Evolutionary conservation across 92 coral and sea anemone species (phyloP).

Genomic region (Nematostella vectensis): DNA sequence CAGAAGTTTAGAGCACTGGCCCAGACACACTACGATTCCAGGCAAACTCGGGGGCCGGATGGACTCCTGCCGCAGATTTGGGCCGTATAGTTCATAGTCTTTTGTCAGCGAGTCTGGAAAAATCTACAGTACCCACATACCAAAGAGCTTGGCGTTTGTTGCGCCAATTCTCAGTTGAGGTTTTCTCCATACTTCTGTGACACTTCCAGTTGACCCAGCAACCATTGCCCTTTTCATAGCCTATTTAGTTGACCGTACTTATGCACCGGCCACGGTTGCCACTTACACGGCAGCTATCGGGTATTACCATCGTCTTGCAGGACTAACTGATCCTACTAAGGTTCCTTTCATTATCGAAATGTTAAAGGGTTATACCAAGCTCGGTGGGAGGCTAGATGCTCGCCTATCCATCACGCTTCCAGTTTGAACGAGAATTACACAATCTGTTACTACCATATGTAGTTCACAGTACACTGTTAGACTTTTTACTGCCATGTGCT

Average conservation of each 20-base stretch:
- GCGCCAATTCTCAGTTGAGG: not conserved
- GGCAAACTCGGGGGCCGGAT: not conserved
- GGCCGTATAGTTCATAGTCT: not conserved
- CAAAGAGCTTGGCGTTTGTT: constrained; percentile 3
- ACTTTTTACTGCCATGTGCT: constrained; percentile 13
- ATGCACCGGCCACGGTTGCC: constrained; percentile 26
- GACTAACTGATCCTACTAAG: constrained; percentile 20
- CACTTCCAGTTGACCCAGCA: constrained; percentile 14
- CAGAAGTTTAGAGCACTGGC: constrained; percentile 9
- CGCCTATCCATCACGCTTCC: constrained; percentile 41
- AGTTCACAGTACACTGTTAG: not conserved
- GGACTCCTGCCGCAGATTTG: not conserved
- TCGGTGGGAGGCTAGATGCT: constrained; percentile 25
- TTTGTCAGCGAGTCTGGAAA: not conserved
- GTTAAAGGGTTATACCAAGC: constrained; percentile 35
- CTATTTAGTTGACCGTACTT: constrained; percentile 13
- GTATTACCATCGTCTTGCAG: constrained; percentile 27
- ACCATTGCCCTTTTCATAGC: constrained; percentile 21
- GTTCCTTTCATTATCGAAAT: constrained; percentile 30
- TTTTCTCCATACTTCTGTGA: not conserved
- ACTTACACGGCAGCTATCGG: constrained; percentile 33
- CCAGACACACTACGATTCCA: not conserved
- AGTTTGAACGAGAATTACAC: constrained; percentile 12
- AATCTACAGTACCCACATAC: not conserved
- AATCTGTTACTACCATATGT: not conserved